phyloP scores from a whole-genome alignment of 2,113 vertebrate genomes.

The Fregetta grallaria region DNA sequence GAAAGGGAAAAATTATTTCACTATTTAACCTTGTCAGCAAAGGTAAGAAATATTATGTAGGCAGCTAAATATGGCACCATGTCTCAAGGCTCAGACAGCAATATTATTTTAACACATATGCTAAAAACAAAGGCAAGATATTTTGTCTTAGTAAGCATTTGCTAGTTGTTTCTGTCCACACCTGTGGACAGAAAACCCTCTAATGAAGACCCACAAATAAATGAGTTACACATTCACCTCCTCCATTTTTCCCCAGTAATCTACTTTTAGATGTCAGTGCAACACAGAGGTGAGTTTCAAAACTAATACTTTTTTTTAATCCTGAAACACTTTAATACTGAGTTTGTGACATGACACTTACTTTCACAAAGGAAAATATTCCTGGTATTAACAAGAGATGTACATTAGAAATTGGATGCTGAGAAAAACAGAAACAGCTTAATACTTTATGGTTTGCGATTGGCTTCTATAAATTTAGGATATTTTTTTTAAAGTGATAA shows the following conservation, averaged over 20 bases:
- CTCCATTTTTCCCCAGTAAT: neutral
- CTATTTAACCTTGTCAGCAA: neutral
- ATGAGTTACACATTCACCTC: neutral
- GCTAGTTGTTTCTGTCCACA: neutral
- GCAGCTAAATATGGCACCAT: neutral
- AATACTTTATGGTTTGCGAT: neutral
- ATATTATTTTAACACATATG: neutral
- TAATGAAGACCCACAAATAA: neutral
- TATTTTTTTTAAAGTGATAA: neutral
- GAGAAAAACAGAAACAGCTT: neutral
- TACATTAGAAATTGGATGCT: neutral
- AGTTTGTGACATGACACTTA: neutral
- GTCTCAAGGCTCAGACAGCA: neutral
- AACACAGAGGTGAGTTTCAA: neutral
- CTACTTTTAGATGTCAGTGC: neutral
- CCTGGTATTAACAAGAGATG: neutral
- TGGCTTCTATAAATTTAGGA: neutral
- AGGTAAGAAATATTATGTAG: neutral
- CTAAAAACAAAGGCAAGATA: neutral
- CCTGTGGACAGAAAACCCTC: neutral
- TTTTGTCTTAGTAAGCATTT: neutral
- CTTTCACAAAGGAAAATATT: neutral
- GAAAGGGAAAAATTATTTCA: neutral
- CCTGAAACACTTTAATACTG: neutral
- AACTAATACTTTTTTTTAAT: neutral